A percentile compares a stretch with the other conserved stretches of the same genome.
phyloP scores from a whole-genome alignment of 2,113 vertebrate genomes.

The Poeciliopsis retropinna region DNA sequence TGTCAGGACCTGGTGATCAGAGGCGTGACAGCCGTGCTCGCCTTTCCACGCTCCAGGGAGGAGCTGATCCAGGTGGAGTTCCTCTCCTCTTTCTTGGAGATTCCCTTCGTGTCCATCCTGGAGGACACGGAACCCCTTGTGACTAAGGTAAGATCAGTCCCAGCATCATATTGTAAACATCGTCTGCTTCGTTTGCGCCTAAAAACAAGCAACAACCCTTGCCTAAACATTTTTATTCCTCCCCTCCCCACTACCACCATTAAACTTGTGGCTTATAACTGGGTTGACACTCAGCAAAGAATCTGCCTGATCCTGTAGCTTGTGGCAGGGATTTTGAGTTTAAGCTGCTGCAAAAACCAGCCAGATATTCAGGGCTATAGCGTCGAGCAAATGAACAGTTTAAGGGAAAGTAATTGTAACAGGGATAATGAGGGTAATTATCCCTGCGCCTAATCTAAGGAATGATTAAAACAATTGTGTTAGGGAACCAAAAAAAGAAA shows the following conservation, averaged over 20 bases:
- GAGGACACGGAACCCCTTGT: conserved; percentile 85
- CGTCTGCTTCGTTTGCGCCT: conserved; percentile 9
- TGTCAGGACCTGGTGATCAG: conserved; percentile 86
- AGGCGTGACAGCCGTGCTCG: conserved; percentile 87
- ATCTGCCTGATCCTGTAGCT: conserved; percentile 26
- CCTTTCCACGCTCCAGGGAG: conserved; percentile 87
- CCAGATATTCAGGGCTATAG: conserved; percentile 2
- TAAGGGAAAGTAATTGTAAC: conserved; percentile 9
- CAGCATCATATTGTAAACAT: not conserved
- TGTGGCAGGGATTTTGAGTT: conserved; percentile 36
- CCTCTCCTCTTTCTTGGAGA: conserved; percentile 87
- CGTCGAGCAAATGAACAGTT: conserved; percentile 4
- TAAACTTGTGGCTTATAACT: conserved; percentile 11
- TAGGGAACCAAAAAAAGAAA: not conserved
- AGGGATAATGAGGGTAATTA: conserved; percentile 36
- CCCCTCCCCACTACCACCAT: not conserved
- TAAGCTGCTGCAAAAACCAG: conserved; percentile 29
- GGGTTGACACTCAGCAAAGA: conserved; percentile 18
- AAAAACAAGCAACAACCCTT: not conserved
- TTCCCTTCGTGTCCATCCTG: conserved; percentile 90
- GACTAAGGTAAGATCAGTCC: conserved; percentile 80
- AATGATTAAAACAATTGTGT: conserved; percentile 14
- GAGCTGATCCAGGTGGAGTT: conserved; percentile 93
- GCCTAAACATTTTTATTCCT: not conserved
- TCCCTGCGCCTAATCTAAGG: not conserved